A percentile compares a stretch with the other conserved stretches of the same genome.
These are phyloP conservation scores for Drosophila diplacantha DNA, from an alignment of 2,888 invertebrate genomes.

Conservation along the genomic window DNA sequence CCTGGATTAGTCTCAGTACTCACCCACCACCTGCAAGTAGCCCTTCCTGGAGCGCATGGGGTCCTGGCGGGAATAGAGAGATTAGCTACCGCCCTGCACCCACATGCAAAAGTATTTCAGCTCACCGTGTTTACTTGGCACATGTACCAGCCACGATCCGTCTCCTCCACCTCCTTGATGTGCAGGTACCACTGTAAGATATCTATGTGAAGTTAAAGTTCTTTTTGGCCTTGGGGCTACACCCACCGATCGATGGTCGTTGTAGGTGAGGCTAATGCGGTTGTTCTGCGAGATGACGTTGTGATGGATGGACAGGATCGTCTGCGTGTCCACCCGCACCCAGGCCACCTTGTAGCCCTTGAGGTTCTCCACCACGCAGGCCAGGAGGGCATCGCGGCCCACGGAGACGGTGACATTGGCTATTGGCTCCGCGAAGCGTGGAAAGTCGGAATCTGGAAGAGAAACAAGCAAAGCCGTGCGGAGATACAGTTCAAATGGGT, in stretches of 20 bases:
- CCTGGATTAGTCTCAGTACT: slow-evolving; percentile 76
- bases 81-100: slow-evolving; percentile 2
- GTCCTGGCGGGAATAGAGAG: slow-evolving; percentile 78
- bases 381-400: slow-evolving; percentile 90
- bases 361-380: slow-evolving; percentile 93
- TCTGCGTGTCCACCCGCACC: slow-evolving; percentile 95
- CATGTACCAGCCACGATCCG: slow-evolving; percentile 94
- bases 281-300: slow-evolving; percentile 94
- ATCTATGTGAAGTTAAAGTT: background rate
- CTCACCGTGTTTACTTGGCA: slow-evolving; percentile 89
- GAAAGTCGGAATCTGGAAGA: slow-evolving; percentile 79
- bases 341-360: slow-evolving; percentile 93
- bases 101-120: background rate
- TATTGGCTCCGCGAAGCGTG: slow-evolving; percentile 91
- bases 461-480: background rate
- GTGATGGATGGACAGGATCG: slow-evolving; percentile 93
- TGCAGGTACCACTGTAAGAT: slow-evolving; percentile 86
- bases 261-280: slow-evolving; percentile 90
- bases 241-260: slow-evolving; percentile 87
- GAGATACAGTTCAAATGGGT: slow-evolving; percentile 2
- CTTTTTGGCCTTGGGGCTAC: background rate
- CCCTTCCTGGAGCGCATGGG: slow-evolving; percentile 95
- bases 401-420: slow-evolving; percentile 93
- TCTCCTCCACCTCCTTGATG: slow-evolving; percentile 91
- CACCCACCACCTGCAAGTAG: slow-evolving; percentile 93